phyloP scores from a whole-genome alignment of 1,140 invertebrate genomes.

The Dendroctonus valens region DNA sequence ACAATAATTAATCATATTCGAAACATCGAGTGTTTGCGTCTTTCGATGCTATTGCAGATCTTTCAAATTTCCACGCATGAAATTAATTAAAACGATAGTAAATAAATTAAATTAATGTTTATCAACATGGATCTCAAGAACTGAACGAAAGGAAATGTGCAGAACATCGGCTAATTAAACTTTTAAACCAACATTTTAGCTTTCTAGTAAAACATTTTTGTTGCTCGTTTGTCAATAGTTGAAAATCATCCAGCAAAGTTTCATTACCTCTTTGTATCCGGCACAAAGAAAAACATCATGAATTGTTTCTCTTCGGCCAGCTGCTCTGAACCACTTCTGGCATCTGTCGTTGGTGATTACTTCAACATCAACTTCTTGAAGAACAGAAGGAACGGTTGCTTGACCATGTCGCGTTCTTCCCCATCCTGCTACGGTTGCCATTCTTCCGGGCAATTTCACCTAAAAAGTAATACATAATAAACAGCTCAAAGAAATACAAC shows the following conservation, averaged over 20 bases:
- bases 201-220: no score
- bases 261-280: conserved; percentile 79
- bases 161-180: no score
- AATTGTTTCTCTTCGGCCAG: conserved; percentile 85
- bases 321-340: conserved; percentile 87
- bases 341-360: conserved; percentile 90
- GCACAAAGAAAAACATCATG: conserved; percentile 92
- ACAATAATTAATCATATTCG: no score
- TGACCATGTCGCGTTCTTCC: conserved; percentile 82
- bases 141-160: no score
- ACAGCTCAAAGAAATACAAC: no score
- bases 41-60: no score
- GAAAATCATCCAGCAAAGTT: not conserved
- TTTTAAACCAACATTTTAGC: no score
- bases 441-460: conserved; percentile 73
- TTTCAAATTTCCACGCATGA: no score
- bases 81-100: no score
- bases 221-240: not conserved
- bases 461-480: conserved; percentile 24
- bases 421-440: conserved; percentile 88
- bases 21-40: no score
- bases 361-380: conserved; percentile 76
- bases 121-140: no score
- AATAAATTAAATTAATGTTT: no score
- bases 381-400: conserved; percentile 71